Conservation (phyloP, 2,888 invertebrate species). For the Clostera curtula region DNA sequence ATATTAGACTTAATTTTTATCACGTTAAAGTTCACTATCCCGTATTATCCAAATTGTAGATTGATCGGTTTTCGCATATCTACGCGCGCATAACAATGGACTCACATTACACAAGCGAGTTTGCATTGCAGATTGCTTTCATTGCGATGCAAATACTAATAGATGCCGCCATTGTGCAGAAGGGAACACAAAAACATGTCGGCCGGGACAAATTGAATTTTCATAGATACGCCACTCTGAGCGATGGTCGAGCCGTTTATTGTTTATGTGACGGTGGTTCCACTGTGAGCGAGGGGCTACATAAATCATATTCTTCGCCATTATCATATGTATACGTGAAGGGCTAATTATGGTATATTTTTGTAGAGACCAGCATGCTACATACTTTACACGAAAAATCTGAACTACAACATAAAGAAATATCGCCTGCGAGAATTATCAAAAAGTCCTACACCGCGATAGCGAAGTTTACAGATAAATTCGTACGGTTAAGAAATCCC, state of each 20-base stretch:
- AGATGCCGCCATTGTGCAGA: slow-evolving; percentile 40
- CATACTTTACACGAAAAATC: too few relatives aligned
- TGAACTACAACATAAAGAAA: too few relatives aligned
- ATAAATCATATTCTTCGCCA: too few relatives aligned
- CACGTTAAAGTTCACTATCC: slow-evolving; percentile 38
- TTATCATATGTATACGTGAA: too few relatives aligned
- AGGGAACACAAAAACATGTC: slow-evolving; percentile 51
- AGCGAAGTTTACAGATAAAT: too few relatives aligned
- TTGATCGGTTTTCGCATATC: slow-evolving; percentile 38
- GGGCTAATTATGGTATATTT: too few relatives aligned
- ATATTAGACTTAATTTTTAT: too few relatives aligned
- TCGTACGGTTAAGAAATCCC: too few relatives aligned
- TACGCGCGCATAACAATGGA: slow-evolving; percentile 7
- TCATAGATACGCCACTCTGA: slow-evolving; percentile 42
- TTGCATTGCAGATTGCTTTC: slow-evolving; percentile 66
- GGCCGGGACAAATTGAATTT: slow-evolving; percentile 55
- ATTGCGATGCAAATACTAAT: slow-evolving; percentile 58
- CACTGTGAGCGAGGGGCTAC: neutral
- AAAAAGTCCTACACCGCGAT: too few relatives aligned
- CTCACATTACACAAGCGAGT: slow-evolving; percentile 48
- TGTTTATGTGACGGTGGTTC: neutral
- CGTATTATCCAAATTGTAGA: slow-evolving; percentile 28
- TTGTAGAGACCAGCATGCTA: too few relatives aligned
- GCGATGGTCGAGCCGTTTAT: slow-evolving; percentile 10
- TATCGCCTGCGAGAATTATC: too few relatives aligned